Evolutionary conservation across 2,113 vertebrate species (phyloP).

Genomic region (Nothocercus nigrocapillus): DNA sequence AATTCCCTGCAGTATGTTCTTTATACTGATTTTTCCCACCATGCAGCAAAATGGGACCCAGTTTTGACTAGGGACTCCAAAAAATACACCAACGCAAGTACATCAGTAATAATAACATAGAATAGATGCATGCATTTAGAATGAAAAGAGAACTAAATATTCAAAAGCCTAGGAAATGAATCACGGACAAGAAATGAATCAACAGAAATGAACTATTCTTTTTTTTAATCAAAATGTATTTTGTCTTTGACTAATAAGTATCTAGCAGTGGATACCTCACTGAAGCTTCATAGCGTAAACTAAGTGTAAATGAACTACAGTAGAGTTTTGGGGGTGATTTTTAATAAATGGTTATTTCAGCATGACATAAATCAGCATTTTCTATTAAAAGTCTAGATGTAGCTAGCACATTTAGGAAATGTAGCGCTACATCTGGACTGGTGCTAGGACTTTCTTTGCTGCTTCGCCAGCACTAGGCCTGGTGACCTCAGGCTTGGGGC

Average conservation of each 20-base stretch:
- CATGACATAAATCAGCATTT: not conserved
- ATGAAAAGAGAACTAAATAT: not conserved
- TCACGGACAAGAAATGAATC: not conserved
- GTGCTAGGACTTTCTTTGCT: too few species aligned
- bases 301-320: conserved; percentile 13
- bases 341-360: not conserved
- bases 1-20: not conserved
- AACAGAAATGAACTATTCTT: not conserved
- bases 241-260: not conserved
- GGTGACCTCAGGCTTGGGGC: too few species aligned
- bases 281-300: not conserved
- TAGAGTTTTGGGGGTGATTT: not conserved
- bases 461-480: too few species aligned
- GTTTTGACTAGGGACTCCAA: not conserved
- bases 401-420: too few species aligned
- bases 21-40: not conserved
- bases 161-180: not conserved
- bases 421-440: too few species aligned
- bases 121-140: not conserved
- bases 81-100: not conserved
- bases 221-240: not conserved
- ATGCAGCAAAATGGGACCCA: not conserved
- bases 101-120: not conserved
- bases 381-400: not conserved
- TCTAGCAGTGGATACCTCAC: not conserved